Conservation (phyloP, 1,140 invertebrate genomes). For the Eumeta japonica region DNA sequence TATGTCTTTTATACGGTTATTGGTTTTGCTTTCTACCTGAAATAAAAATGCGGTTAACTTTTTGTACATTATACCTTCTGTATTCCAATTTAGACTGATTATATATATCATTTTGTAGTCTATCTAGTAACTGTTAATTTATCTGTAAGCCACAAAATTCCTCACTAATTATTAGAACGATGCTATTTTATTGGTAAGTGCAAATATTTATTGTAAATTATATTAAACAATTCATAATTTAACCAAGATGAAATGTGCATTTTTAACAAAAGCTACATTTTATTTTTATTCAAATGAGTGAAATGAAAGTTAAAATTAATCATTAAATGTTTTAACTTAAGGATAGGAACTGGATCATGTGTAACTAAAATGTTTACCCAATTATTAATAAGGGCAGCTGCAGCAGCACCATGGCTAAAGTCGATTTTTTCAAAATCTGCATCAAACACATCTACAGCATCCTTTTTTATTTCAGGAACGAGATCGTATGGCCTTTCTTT, state of each 20-base stretch:
- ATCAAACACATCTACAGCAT: constrained; percentile 43
- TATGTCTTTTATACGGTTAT: constrained; percentile 70
- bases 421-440: constrained; percentile 37
- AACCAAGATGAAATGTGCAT: neutral
- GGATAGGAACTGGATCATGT: neutral
- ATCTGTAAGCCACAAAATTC: no score
- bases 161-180: no score
- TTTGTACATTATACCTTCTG: no score
- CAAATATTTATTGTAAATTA: neutral
- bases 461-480: constrained; percentile 24
- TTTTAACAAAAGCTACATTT: neutral
- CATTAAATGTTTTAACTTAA: neutral
- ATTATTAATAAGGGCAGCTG: constrained; percentile 30
- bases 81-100: no score
- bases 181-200: no score
- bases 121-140: no score
- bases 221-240: no score
- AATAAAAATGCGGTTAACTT: no score
- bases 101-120: no score
- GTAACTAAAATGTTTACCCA: constrained; percentile 26
- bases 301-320: neutral
- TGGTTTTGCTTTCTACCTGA: constrained; percentile 70
- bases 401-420: constrained; percentile 20
- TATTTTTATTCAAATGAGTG: neutral
- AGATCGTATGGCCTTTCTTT: constrained; percentile 39